Conservation (phyloP, 2,113 vertebrate species). For the Acrocephalus arundinaceus region DNA sequence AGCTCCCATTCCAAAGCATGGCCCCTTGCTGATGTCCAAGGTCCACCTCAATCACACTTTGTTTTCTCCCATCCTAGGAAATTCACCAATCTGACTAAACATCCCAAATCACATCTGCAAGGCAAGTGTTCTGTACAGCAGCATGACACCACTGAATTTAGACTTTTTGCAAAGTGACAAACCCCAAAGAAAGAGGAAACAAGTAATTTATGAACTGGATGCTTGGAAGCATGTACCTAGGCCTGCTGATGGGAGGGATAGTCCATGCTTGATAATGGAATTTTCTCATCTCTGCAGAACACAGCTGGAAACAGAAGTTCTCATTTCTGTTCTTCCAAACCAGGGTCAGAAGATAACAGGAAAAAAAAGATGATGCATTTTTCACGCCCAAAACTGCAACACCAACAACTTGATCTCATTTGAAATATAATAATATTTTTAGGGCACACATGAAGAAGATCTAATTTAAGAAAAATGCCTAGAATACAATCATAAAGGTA, state of each 20-base stretch:
- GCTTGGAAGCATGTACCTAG: neutral
- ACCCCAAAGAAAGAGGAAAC: neutral
- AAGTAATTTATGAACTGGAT: neutral
- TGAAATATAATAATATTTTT: neutral
- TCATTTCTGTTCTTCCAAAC: neutral
- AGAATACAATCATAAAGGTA: neutral
- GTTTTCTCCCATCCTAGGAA: neutral
- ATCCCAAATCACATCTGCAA: neutral
- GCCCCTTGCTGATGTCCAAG: accelerated
- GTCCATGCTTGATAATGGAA: neutral
- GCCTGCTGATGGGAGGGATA: neutral
- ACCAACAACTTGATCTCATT: neutral
- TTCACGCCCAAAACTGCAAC: neutral
- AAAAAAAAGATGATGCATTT: neutral
- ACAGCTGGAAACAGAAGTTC: neutral
- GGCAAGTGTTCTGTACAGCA: accelerated
- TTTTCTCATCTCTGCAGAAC: neutral
- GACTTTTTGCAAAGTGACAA: neutral
- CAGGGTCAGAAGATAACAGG: neutral
- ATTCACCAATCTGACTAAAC: neutral
- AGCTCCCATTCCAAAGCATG: neutral
- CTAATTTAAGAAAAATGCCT: neutral
- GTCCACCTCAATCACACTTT: neutral
- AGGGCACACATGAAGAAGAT: neutral
- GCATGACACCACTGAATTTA: neutral